Evolutionary conservation across 2,113 vertebrate genomes (phyloP).

Genomic region (Hippocampus barbouri): DNA sequence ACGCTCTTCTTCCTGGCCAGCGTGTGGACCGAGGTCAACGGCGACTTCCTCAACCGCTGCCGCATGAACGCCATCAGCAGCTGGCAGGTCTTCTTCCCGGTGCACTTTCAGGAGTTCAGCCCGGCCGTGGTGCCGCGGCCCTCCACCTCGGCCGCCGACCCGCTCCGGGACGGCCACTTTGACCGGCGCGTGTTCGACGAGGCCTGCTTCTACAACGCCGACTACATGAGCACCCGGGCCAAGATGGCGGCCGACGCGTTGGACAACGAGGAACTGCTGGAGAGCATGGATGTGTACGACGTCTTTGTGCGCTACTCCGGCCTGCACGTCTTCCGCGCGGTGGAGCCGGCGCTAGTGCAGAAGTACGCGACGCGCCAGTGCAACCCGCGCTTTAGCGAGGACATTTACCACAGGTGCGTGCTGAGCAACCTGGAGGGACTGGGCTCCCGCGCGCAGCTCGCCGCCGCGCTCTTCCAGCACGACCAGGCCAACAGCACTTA

Average conservation of each 20-base stretch:
- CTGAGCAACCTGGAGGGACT: slow-evolving; percentile 92
- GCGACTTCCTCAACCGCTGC: slow-evolving; percentile 90
- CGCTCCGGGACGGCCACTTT: slow-evolving; percentile 81
- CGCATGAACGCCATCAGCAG: slow-evolving; percentile 94
- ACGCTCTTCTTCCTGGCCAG: slow-evolving; percentile 89
- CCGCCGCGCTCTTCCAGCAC: slow-evolving; percentile 90
- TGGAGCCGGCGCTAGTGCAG: slow-evolving; percentile 92
- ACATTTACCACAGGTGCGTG: slow-evolving; percentile 90
- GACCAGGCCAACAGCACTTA: slow-evolving; percentile 96
- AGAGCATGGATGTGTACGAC: slow-evolving; percentile 91
- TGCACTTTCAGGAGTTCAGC: slow-evolving; percentile 95
- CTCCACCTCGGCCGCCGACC: slow-evolving; percentile 71
- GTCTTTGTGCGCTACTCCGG: slow-evolving; percentile 91
- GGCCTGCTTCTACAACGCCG: slow-evolving; percentile 94
- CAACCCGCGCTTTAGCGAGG: slow-evolving; percentile 88
- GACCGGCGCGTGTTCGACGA: slow-evolving; percentile 88
- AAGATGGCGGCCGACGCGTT: slow-evolving; percentile 84
- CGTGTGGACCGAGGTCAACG: slow-evolving; percentile 86
- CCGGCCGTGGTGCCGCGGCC: slow-evolving; percentile 78
- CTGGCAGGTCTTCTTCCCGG: slow-evolving; percentile 96
- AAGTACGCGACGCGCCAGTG: slow-evolving; percentile 82
- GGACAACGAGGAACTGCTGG: slow-evolving; percentile 88
- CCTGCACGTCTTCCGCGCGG: slow-evolving; percentile 89
- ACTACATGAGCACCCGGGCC: slow-evolving; percentile 89
- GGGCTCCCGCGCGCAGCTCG: slow-evolving; percentile 86